Evolutionary conservation across 2,797 vertebrate genomes (phyloP).

Genomic region (Gymnopithys bicolor): DNA sequence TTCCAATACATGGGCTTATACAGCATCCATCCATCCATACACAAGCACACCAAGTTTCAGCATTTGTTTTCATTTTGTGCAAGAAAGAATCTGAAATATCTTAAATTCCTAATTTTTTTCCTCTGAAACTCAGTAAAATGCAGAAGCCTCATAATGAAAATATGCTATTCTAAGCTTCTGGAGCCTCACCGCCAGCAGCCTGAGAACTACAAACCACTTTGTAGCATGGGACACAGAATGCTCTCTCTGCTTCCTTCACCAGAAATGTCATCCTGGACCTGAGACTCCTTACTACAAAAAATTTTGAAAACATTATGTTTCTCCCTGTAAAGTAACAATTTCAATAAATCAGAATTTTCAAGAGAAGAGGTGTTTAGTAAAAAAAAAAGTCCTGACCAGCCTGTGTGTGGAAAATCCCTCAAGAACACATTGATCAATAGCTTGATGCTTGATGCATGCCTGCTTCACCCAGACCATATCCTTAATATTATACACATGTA

Average conservation of each 20-base stretch:
- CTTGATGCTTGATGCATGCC: not conserved
- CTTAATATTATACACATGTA: not conserved
- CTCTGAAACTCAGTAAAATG: not conserved
- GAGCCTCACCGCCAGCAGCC: not conserved
- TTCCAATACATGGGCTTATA: not conserved
- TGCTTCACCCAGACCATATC: not conserved
- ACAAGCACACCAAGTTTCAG: not conserved
- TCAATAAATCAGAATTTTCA: not conserved
- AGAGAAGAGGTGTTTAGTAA: not conserved
- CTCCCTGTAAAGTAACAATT: not conserved
- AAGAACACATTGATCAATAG: rapidly evolving
- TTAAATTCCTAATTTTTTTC: not conserved
- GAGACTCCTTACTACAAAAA: not conserved
- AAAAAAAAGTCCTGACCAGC: not conserved
- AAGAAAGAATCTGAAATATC: not conserved
- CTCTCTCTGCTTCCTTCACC: not conserved
- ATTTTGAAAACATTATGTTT: rapidly evolving
- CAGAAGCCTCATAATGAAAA: not conserved
- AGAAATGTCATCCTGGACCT: not conserved
- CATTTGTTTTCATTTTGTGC: not conserved
- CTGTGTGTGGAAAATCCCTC: not conserved
- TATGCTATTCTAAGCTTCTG: not conserved
- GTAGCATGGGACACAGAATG: not conserved
- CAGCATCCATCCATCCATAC: not conserved
- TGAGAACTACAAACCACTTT: not conserved